Percentiles rank a stretch among this genome's conserved stretches.
phyloP scores from a whole-genome alignment of 2,797 vertebrate genomes.

The Sebastes iracundus region DNA sequence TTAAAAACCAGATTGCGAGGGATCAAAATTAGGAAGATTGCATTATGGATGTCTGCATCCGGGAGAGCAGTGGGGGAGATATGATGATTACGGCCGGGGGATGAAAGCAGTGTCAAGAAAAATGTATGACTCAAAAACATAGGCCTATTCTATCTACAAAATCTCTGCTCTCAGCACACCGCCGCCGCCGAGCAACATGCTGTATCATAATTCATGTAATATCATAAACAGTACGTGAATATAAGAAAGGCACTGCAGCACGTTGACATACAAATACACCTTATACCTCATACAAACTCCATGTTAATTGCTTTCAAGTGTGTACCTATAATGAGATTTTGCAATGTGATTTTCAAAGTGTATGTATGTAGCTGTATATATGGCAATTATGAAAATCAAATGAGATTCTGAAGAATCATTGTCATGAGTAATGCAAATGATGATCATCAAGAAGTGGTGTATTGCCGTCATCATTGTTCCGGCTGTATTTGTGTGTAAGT shows the following conservation, averaged over 20 bases:
- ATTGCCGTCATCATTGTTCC: conserved; percentile 58
- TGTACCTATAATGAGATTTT: conserved; percentile 52
- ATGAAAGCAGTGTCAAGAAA: conserved; percentile 88
- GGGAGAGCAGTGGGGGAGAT: conserved; percentile 87
- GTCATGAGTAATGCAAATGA: conserved; percentile 68
- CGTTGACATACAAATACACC: conserved; percentile 54
- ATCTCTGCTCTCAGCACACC: conserved; percentile 80
- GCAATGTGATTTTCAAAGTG: conserved; percentile 38
- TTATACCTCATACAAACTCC: conserved; percentile 47
- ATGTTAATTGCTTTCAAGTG: conserved; percentile 65
- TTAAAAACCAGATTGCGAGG: conserved; percentile 90
- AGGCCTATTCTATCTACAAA: conserved; percentile 78
- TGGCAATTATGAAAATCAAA: conserved; percentile 72
- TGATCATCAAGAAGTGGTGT: conserved; percentile 66
- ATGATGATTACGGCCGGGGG: conserved; percentile 86
- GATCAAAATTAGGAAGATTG: conserved; percentile 89
- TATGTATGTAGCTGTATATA: conserved; percentile 38
- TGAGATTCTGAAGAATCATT: conserved; percentile 62
- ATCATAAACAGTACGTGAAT: conserved; percentile 54
- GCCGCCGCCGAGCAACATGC: conserved; percentile 59
- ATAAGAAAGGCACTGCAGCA: conserved; percentile 42
- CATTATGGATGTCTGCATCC: conserved; percentile 90
- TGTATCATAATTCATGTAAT: conserved; percentile 70
- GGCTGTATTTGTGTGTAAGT: conserved; percentile 63
- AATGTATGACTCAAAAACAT: conserved; percentile 85